phyloP scores from a whole-genome alignment of 2,113 vertebrate species.

The Passer montanus region DNA sequence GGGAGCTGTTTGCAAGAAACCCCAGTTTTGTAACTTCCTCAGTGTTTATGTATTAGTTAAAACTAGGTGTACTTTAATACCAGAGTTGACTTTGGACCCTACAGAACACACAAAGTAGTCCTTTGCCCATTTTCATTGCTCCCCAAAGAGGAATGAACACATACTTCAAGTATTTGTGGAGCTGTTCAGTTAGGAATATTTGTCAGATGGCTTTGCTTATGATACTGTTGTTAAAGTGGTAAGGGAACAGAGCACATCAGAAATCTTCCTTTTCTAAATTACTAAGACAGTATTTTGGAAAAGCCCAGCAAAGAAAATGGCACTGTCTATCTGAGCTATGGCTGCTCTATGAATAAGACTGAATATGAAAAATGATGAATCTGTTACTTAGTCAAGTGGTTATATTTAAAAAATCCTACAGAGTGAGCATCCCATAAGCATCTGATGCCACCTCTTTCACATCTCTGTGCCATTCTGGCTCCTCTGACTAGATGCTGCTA shows the following conservation, averaged over 20 bases:
- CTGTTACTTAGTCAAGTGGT: neutral
- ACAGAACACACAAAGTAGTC: neutral
- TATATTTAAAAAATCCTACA: neutral
- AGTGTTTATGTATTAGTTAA: neutral
- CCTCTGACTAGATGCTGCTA: neutral
- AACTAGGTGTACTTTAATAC: neutral
- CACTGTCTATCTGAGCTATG: neutral
- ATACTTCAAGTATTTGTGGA: accelerated
- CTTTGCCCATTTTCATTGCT: neutral
- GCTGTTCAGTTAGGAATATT: neutral
- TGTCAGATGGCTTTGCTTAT: neutral
- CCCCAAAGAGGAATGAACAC: neutral
- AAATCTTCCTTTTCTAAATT: neutral
- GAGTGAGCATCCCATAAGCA: neutral
- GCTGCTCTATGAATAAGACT: neutral
- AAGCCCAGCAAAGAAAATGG: neutral
- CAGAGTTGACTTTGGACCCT: neutral
- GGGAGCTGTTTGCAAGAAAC: neutral
- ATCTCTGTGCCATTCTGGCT: neutral
- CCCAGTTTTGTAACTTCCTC: neutral
- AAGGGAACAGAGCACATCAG: neutral
- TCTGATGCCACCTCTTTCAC: neutral
- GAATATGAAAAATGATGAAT: neutral
- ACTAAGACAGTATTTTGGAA: neutral
- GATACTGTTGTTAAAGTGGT: neutral